Evolutionary conservation across 2,797 vertebrate species (phyloP).

Genomic region (Sebastes taczanowskii): DNA sequence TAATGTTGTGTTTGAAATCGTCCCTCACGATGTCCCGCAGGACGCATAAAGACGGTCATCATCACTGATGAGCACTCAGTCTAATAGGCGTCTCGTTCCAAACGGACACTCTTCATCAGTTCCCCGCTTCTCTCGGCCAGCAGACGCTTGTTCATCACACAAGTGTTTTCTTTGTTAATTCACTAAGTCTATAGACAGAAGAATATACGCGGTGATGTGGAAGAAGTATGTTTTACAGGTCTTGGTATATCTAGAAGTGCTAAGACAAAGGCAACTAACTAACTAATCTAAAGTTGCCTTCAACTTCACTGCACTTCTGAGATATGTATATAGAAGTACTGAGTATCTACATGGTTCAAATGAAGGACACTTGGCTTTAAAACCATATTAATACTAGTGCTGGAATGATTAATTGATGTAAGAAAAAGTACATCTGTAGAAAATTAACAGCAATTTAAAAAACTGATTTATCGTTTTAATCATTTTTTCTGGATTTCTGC

Average conservation of each 20-base stretch:
- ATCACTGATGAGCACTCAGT: background rate
- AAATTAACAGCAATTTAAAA: background rate
- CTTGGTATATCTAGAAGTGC: too few relatives aligned
- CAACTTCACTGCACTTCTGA: too few relatives aligned
- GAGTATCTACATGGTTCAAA: background rate
- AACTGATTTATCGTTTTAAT: background rate
- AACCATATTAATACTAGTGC: background rate
- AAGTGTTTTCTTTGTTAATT: background rate
- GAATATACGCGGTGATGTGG: background rate
- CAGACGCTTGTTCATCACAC: background rate
- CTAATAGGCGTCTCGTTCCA: background rate
- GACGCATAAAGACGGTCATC: background rate
- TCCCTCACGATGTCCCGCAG: background rate
- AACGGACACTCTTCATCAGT: background rate
- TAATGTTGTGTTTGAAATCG: background rate
- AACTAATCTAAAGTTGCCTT: too few relatives aligned
- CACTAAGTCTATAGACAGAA: background rate
- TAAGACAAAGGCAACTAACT: too few relatives aligned
- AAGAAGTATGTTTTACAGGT: too few relatives aligned
- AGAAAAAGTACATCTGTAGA: background rate
- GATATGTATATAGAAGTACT: too few relatives aligned
- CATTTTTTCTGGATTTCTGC: too few relatives aligned
- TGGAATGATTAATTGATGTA: background rate
- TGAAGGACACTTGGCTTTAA: background rate
- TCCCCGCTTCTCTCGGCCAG: background rate